Conservation (phyloP, 2,888 invertebrate genomes). For the Noctua janthina region DNA sequence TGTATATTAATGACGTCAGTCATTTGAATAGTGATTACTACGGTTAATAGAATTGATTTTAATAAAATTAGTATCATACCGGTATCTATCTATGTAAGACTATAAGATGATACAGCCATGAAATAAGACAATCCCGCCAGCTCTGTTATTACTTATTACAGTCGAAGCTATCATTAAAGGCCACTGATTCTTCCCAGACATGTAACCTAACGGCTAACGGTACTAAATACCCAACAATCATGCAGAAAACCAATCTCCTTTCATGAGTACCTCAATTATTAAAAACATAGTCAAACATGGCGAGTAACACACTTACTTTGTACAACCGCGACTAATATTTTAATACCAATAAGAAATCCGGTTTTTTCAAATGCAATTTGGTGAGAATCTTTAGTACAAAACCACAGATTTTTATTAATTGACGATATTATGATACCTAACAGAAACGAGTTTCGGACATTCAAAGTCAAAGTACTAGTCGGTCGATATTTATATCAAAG, state of each 20-base stretch:
- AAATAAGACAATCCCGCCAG: conserved; percentile 7
- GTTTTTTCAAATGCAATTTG: conserved; percentile 56
- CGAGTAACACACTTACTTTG: conserved; percentile 5
- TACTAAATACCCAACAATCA: conserved; percentile 26
- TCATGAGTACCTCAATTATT: conserved; percentile 19
- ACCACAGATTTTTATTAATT: conserved; percentile 53
- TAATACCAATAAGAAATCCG: conserved; percentile 51
- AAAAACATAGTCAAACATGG: not conserved
- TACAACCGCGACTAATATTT: conserved; percentile 21
- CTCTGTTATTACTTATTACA: conserved; percentile 35
- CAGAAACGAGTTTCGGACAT: conserved; percentile 44
- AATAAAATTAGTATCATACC: not conserved
- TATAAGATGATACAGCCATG: conserved; percentile 22
- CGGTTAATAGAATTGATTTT: conserved; percentile 8
- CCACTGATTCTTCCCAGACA: conserved; percentile 17
- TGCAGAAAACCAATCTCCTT: conserved; percentile 23
- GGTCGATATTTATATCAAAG: not conserved
- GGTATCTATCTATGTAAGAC: not conserved
- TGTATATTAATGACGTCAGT: conserved; percentile 30
- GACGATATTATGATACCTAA: conserved; percentile 35
- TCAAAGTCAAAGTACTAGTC: conserved; percentile 30
- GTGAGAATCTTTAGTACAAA: conserved; percentile 43
- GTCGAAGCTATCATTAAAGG: conserved; percentile 46
- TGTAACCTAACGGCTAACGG: conserved; percentile 51
- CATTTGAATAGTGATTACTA: not conserved